phyloP scores from a whole-genome alignment of 1,140 invertebrate genomes.

The Lamellibrachia luymesi region DNA sequence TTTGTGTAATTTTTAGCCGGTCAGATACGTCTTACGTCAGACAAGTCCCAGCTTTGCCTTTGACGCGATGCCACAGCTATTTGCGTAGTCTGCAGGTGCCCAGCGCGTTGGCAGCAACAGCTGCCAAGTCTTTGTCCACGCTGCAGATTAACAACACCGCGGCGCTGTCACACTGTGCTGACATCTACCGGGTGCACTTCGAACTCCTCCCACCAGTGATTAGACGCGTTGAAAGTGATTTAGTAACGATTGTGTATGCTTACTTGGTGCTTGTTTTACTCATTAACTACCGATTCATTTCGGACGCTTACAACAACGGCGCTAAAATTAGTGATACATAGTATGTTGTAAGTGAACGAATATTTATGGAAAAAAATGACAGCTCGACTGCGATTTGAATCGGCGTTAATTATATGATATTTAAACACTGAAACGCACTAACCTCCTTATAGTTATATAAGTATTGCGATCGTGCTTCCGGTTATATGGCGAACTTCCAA shows the following conservation, averaged over 20 bases:
- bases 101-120: neutral
- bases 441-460: too few relatives aligned
- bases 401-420: too few relatives aligned
- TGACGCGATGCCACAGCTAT: neutral
- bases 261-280: neutral
- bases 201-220: neutral
- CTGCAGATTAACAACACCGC: neutral
- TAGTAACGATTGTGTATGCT: neutral
- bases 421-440: too few relatives aligned
- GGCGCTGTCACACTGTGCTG: neutral
- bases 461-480: too few relatives aligned
- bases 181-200: neutral
- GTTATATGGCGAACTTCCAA: too few relatives aligned
- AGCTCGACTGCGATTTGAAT: too few relatives aligned
- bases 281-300: neutral
- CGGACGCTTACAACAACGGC: neutral
- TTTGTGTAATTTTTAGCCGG: neutral
- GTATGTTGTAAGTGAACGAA: neutral
- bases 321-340: neutral
- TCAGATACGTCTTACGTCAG: constrained; percentile 4
- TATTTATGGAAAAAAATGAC: too few relatives aligned
- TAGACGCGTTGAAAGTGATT: neutral
- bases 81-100: neutral
- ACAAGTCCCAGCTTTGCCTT: neutral
- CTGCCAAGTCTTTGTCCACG: neutral